These are phyloP conservation scores for Bombus pascuorum DNA, from an alignment of 1,140 invertebrate genomes.

Conservation along the genomic window DNA sequence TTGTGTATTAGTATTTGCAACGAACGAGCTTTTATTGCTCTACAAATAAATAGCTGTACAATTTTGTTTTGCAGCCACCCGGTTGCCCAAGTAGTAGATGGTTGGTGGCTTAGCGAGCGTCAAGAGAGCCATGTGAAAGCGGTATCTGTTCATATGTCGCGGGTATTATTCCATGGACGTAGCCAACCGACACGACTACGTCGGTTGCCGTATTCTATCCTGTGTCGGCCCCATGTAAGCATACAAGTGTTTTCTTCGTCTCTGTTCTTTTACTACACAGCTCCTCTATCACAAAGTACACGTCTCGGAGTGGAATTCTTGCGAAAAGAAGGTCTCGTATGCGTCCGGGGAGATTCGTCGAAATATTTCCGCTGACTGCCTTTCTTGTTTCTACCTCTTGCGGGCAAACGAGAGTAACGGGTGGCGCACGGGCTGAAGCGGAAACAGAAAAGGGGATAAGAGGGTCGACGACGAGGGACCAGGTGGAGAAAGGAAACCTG, in stretches of 20 bases:
- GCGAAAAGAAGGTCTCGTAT: conserved; percentile 61
- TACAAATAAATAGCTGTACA: too few species aligned
- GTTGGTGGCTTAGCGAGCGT: conserved; percentile 46
- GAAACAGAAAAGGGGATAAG: conserved; percentile 48
- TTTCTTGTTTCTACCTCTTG: conserved; percentile 36
- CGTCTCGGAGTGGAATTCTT: conserved; percentile 55
- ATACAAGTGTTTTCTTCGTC: conserved; percentile 53
- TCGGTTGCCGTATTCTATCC: not conserved
- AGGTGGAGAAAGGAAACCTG: conserved; percentile 6
- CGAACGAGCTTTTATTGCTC: too few species aligned
- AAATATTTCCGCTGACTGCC: conserved; percentile 65
- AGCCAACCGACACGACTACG: conserved; percentile 6
- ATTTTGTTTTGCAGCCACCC: not conserved
- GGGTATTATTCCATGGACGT: conserved; percentile 54
- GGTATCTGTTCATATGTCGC: conserved; percentile 47
- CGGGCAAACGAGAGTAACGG: conserved; percentile 50
- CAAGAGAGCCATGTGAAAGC: conserved; percentile 43
- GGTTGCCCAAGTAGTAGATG: not conserved
- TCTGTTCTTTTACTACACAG: conserved; percentile 16
- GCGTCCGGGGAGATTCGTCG: conserved; percentile 62
- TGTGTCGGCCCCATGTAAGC: conserved; percentile 14
- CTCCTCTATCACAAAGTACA: conserved; percentile 55
- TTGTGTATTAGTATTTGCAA: too few species aligned
- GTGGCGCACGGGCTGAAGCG: not conserved
- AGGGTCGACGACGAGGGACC: conserved; percentile 5